Percentiles rank a stretch among this genome's conserved stretches.
These are phyloP conservation scores for Tylochromis polylepis DNA, from an alignment of 2,113 vertebrate genomes.

Conservation along the genomic window DNA sequence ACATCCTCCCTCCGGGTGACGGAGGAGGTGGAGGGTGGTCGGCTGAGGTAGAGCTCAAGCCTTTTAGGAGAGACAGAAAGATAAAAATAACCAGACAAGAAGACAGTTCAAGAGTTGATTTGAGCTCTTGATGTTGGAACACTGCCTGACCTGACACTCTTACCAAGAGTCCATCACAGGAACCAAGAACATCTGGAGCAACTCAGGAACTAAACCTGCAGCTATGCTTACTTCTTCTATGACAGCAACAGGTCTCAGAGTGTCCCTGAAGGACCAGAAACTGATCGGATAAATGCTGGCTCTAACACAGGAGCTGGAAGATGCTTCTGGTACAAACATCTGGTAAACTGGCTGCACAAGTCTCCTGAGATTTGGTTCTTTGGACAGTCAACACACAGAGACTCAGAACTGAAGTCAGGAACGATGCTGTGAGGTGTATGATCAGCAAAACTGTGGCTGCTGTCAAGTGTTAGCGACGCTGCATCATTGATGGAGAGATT, in stretches of 20 bases:
- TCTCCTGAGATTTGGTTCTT: too few relatives aligned
- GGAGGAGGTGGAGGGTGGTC: conserved; percentile 78
- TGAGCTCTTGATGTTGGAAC: not conserved
- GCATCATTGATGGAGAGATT: fast-evolving
- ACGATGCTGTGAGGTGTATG: not conserved
- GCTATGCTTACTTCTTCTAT: not conserved
- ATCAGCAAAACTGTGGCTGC: not conserved
- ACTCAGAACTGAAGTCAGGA: not conserved
- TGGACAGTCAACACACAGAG: too few relatives aligned
- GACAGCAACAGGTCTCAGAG: not conserved
- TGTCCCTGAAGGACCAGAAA: not conserved
- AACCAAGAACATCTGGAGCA: not conserved
- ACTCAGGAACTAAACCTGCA: not conserved
- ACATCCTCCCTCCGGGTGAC: conserved; percentile 76
- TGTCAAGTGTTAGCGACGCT: not conserved
- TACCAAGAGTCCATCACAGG: not conserved
- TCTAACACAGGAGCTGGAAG: not conserved
- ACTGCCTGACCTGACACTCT: not conserved
- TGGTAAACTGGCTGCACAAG: not conserved
- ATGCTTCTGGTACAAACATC: not conserved
- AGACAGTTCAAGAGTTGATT: not conserved
- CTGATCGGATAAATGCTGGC: not conserved
- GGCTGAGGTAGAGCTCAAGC: conserved; percentile 63
- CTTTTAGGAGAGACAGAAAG: not conserved
- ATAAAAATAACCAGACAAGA: too few relatives aligned